phyloP scores from a whole-genome alignment of 2,113 vertebrate species.

The Lagopus muta region DNA sequence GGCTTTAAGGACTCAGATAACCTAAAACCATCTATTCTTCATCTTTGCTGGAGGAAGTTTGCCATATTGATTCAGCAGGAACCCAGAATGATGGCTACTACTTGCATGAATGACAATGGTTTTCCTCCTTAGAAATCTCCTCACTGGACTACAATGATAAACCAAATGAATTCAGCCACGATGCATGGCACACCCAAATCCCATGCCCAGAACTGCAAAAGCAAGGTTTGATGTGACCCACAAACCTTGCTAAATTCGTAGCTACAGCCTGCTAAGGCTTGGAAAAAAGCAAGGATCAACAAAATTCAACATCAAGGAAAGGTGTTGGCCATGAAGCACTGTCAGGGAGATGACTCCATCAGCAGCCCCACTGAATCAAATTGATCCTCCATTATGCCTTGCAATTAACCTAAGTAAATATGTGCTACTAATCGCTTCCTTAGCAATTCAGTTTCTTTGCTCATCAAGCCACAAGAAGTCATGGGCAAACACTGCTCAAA shows the following conservation, averaged over 20 bases:
- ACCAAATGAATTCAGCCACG: background rate
- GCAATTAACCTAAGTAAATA: constrained; percentile 66
- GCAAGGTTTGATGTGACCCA: background rate
- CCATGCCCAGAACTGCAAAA: background rate
- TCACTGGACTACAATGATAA: background rate
- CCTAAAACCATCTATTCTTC: background rate
- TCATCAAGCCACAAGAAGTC: background rate
- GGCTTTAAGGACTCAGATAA: background rate
- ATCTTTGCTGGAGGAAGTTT: background rate
- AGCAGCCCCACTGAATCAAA: constrained; percentile 6
- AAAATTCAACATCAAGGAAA: background rate
- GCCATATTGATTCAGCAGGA: background rate
- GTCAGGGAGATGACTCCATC: background rate
- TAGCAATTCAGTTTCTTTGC: background rate
- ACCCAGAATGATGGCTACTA: background rate
- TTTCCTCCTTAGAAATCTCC: background rate
- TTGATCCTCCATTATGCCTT: constrained; percentile 13
- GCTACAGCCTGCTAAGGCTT: background rate
- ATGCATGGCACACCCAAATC: background rate
- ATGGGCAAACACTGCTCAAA: background rate
- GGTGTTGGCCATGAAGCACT: background rate
- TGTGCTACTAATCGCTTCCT: constrained; percentile 21
- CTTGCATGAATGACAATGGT: fast-evolving
- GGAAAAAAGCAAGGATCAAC: constrained; percentile 29
- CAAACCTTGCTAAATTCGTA: background rate